Percentiles rank a stretch among this genome's conserved stretches.
Evolutionary conservation across 2,113 vertebrate species (phyloP).

Genomic region (Bambusicola thoracicus): DNA sequence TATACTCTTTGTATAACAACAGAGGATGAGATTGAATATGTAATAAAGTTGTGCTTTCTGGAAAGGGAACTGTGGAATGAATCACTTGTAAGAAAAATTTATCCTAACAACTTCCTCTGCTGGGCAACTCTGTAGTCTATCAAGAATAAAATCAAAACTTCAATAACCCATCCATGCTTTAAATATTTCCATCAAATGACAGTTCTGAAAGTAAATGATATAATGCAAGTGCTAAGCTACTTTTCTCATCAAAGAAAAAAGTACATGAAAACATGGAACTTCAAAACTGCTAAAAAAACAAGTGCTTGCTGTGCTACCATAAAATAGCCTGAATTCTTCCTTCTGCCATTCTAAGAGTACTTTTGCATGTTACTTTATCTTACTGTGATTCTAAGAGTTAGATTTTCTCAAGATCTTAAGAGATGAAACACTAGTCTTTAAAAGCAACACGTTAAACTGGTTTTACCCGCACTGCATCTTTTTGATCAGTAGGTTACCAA

Average conservation of each 20-base stretch:
- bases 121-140: neutral
- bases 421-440: conserved; percentile 29
- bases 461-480: conserved; percentile 4
- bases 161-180: conserved; percentile 24
- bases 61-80: conserved; percentile 6
- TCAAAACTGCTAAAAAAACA: conserved; percentile 6
- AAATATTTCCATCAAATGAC: conserved; percentile 23
- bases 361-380: neutral
- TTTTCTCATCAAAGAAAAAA: conserved; percentile 44
- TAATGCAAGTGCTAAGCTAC: neutral
- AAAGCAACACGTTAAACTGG: conserved; percentile 31
- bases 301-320: neutral
- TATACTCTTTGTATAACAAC: neutral
- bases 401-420: conserved; percentile 3
- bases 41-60: neutral
- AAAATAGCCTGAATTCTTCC: neutral
- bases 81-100: neutral
- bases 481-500: conserved; percentile 9
- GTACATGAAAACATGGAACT: neutral
- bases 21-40: neutral
- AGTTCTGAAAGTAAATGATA: neutral
- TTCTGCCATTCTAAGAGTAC: neutral
- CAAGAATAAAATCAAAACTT: conserved; percentile 58
- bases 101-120: conserved; percentile 4
- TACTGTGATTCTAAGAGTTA: neutral